Evolutionary conservation across 2,888 invertebrate genomes (phyloP).

Genomic region (Agrotis segetum): DNA sequence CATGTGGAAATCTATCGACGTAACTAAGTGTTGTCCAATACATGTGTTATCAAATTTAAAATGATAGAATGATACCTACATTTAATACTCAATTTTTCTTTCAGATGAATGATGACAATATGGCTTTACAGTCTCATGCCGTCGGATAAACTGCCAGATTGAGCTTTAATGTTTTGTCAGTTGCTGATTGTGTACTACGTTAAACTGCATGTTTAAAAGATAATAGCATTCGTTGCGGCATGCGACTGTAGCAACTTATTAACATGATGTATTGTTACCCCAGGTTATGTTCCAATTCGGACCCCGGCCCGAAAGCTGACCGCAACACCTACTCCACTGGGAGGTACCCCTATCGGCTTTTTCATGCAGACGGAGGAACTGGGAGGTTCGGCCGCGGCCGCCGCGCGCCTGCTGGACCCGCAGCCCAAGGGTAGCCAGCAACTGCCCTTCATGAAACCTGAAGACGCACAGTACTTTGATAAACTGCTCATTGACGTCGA

Average conservation of each 20-base stretch:
- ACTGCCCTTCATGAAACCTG: constrained; percentile 99
- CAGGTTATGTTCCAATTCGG: constrained; percentile 98
- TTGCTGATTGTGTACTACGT: constrained; percentile 70
- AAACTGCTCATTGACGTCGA: constrained; percentile 99
- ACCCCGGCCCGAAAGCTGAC: constrained; percentile 99
- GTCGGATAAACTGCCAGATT: constrained; percentile 81
- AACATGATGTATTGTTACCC: constrained; percentile 79
- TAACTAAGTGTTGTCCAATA: constrained; percentile 72
- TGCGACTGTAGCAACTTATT: constrained; percentile 65
- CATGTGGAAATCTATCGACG: constrained; percentile 73
- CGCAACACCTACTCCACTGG: constrained; percentile 99
- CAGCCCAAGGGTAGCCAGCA: constrained; percentile 98
- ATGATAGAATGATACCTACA: constrained; percentile 74
- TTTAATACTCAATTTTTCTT: constrained; percentile 88
- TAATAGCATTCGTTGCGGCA: constrained; percentile 64
- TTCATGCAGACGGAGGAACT: constrained; percentile 98
- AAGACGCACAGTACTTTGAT: constrained; percentile 99
- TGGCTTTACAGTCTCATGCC: constrained; percentile 85
- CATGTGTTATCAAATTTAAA: constrained; percentile 81
- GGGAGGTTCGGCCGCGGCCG: constrained; percentile 95
- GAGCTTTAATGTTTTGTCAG: constrained; percentile 74
- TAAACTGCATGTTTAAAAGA: constrained; percentile 65
- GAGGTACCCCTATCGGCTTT: constrained; percentile 97
- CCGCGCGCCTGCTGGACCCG: constrained; percentile 96
- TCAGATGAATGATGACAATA: constrained; percentile 89